Evolutionary conservation across 2,797 vertebrate genomes (phyloP).

Genomic region (Tokudaia tokunoshimensis): DNA sequence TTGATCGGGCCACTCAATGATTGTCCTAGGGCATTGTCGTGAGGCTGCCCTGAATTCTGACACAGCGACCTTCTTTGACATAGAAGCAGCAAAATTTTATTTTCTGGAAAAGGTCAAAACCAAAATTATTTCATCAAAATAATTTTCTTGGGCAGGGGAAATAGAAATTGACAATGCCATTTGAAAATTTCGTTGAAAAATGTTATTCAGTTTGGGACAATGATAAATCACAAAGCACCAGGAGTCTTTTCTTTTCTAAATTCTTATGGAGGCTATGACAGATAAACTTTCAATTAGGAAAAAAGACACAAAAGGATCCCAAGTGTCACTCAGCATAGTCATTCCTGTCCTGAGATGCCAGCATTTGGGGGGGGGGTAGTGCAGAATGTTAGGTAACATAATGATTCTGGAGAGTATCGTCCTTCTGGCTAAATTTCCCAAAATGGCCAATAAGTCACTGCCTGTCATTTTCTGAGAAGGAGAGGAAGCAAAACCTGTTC

Average conservation of each 20-base stretch:
- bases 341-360: slow-evolving; percentile 42
- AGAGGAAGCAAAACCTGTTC: slow-evolving; percentile 80
- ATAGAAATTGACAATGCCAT: slow-evolving; percentile 31
- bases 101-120: slow-evolving; percentile 74
- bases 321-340: slow-evolving; percentile 16
- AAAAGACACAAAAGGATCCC: background rate
- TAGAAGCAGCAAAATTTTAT: slow-evolving; percentile 57
- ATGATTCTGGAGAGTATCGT: slow-evolving; percentile 63
- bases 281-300: slow-evolving; percentile 32
- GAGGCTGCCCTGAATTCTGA: slow-evolving; percentile 43
- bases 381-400: slow-evolving; percentile 42
- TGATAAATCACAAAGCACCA: slow-evolving; percentile 49
- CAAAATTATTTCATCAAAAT: slow-evolving; percentile 69
- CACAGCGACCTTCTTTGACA: slow-evolving; percentile 71
- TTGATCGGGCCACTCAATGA: slow-evolving; percentile 1
- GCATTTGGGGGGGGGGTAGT: background rate
- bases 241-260: slow-evolving; percentile 40
- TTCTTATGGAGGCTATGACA: slow-evolving; percentile 66
- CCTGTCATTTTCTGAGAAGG: slow-evolving; percentile 65
- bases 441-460: slow-evolving; percentile 70
- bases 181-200: slow-evolving; percentile 54
- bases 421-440: slow-evolving; percentile 63
- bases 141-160: slow-evolving; percentile 59
- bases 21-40: background rate
- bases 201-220: slow-evolving; percentile 57